Percentiles rank a stretch among this genome's conserved stretches.
These are phyloP conservation scores for Epizoanthus illoricatus DNA, from an alignment of 92 coral and sea anemone species.

Conservation along the genomic window DNA sequence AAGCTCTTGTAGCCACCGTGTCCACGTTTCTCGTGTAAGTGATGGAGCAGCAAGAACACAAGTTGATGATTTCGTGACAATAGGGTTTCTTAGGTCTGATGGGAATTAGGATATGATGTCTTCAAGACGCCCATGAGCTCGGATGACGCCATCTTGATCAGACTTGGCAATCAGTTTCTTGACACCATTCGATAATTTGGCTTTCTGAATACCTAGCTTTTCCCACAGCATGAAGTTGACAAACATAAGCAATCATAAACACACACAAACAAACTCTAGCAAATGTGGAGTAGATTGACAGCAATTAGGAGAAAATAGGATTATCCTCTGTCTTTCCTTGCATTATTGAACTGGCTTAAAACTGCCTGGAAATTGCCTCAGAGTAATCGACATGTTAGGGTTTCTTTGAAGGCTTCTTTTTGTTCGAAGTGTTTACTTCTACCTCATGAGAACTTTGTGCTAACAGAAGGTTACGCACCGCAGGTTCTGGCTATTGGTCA, in stretches of 20 bases:
- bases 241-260: no score
- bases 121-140: conserved; percentile 66
- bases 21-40: conserved; percentile 50
- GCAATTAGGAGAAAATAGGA: conserved; percentile 27
- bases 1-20: conserved; percentile 51
- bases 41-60: conserved; percentile 41
- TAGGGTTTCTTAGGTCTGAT: conserved; percentile 51
- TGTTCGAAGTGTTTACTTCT: conserved; percentile 35
- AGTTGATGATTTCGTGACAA: conserved; percentile 60
- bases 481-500: no score
- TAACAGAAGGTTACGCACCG: no score
- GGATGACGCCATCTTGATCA: conserved; percentile 50
- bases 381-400: no score
- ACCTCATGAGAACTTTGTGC: no score
- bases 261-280: conserved; percentile 27
- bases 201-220: no score
- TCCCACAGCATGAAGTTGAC: conserved; percentile 21
- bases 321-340: conserved; percentile 6
- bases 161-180: conserved; percentile 42
- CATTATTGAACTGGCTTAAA: background rate
- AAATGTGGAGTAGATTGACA: conserved; percentile 23
- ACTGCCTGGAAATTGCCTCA: background rate
- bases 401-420: conserved; percentile 25
- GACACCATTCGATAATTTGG: conserved; percentile 52
- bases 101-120: conserved; percentile 54